Base-by-base conservation (phyloP, 2,888 invertebrate species). In the Sthenelais limicola region DNA sequence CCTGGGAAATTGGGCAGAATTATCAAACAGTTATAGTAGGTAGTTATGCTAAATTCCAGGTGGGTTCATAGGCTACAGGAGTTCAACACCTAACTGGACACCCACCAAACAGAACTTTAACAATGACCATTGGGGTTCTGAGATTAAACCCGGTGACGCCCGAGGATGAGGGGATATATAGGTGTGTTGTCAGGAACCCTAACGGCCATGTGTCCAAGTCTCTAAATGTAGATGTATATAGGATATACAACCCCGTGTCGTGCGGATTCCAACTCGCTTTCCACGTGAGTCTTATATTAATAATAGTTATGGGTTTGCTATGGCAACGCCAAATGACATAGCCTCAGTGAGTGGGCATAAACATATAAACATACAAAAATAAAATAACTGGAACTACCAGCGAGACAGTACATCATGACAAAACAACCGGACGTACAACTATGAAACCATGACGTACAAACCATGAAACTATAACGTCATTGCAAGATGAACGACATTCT, bases 181-280 rank as follows among this genome's bases (percentile, higher is more conserved):
- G 35, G 38, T 76, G 76, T 68, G 49, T 68, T 15, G 76, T 74
- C 5, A 18, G 15, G 26, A 76, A 76, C 56, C 54, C 56, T n/a
- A 52, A 43, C 12, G 76, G 76, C 1, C 72, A 76, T 28, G 69
- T 48, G n/a, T 58, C 73, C n/a, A 68, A 35, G 9, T 33, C 32
- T 47, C 54, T 52, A 21, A 38, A 56, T 21, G 54, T 76, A 9
- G 69, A 56, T 35, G 73, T 69, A 33, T 70, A 74, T 66, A 47
- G 38, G 28, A 48, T 70, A 66, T 3, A 48, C 67, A 35, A 43
- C 12, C 30, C 67, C 5, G 67, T 62, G 18, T 62, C 62, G 24
- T 35, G 38, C 4, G 35, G 5, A 35, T 38, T 24, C 28, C 38
- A 62, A 62, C 62, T 62, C 9, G 12, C 33, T 3, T 35, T 43